Evolutionary conservation across 2,888 invertebrate species (phyloP), one percentile per base, ranked within the genome.

Genomic region (Cylloceria caligata): DNA sequence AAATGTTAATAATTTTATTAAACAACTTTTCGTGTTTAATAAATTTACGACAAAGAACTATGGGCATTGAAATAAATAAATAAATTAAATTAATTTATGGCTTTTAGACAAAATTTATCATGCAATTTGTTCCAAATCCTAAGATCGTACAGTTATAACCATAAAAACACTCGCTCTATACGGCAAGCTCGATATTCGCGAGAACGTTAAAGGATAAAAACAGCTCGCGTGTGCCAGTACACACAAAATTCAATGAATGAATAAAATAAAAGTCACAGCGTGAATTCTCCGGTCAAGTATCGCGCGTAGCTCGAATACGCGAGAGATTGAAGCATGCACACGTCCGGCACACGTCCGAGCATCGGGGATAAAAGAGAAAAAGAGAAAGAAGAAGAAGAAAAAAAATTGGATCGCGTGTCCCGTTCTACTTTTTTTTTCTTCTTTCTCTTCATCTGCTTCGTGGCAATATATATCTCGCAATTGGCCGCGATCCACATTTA

Each of bases 301-400:
- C 75, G 68, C 81, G 81, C 47, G 68, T 47, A 49, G 62, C 42
- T 21, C 16, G 30, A n/a, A 52, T 45, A 68, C 64, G 74, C 77
- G 55, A 39, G 71, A 73, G 19, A 71, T 80, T 72, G 34, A 21
- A 24, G 21, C 60, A 62, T 83, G 84, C 88, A 88, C 88, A 88
- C 88, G 88, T 83, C 85, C 78, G 83, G 78, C 89, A 88, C 89
- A 87, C 88, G 88, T 86, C 86, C 74, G 57, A 72, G 72, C 68
- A 64, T 71, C 69, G 73, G 74, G 83, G 67, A 77, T 57, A 42
- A 78, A 55, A 65, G 36, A 30, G 27, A 13, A 65, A 65, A 42
- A 68, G 39, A 74, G 57, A 62, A 67, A 60, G n/a, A 39, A 57
- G 7, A 16, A 45, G 36, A 27, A 68, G 34, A 74, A 75, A 78